These are phyloP conservation scores for Potorous gilbertii DNA, from an alignment of 2,797 vertebrate species.

Conservation along the genomic window DNA sequence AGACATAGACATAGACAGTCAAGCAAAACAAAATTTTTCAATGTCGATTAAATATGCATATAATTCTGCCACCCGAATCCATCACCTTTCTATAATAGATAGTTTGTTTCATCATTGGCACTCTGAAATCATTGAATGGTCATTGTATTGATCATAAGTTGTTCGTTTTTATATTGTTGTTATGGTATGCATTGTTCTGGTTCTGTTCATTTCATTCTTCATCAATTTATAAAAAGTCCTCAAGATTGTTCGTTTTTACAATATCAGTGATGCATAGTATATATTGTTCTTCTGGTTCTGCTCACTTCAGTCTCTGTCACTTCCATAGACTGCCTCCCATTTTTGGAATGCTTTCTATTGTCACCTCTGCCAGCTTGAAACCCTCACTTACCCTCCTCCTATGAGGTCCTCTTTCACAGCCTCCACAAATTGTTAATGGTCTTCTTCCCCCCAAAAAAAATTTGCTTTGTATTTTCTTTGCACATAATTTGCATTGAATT, in stretches of 20 bases:
- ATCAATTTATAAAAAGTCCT: background rate
- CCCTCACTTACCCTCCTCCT: background rate
- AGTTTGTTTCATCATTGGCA: background rate
- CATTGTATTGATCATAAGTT: background rate
- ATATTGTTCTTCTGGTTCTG: background rate
- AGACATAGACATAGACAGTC: background rate
- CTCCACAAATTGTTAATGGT: background rate
- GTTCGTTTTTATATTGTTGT: background rate
- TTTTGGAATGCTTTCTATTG: background rate
- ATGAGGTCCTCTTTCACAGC: background rate
- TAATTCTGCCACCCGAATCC: background rate
- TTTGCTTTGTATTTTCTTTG: background rate
- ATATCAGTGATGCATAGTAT: background rate
- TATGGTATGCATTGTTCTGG: background rate
- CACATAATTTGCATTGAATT: background rate
- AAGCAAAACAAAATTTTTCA: background rate
- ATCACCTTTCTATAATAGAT: background rate
- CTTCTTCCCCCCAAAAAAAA: background rate
- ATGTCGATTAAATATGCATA: background rate
- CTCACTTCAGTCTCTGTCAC: background rate
- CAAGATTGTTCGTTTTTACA: background rate
- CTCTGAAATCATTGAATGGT: background rate
- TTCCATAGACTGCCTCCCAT: background rate
- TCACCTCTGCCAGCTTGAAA: background rate
- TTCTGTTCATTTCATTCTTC: background rate